Base-by-base conservation (phyloP, 2,888 invertebrate genomes). In the Bombyx huttoni region DNA sequence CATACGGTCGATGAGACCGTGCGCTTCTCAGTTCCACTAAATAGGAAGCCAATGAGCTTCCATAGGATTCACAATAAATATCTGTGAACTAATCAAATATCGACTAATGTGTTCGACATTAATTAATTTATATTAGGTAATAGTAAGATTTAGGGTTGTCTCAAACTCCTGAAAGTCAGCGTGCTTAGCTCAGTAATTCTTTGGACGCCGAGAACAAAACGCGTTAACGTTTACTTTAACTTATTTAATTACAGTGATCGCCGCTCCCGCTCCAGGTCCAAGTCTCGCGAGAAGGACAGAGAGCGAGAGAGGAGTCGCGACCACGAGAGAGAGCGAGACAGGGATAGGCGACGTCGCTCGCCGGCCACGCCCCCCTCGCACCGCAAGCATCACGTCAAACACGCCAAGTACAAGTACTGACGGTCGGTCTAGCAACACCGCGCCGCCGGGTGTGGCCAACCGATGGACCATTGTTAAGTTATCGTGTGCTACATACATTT, bases 391-490 rank as follows among this genome's bases (percentile, higher is more conserved):
- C 87, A 87, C 61, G 62, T 62, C 56, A 88, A 88, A 58, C 88
- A 88, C 58, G 65, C 81, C 51, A 88, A 88, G 64, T 84, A 88
- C 56, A 88, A 87, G 62, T 86, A 87, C 66, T 86, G 60, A 71
- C 13, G 13, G 13, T 49, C 10, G 48, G 12, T 47, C 12, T 34
- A 24, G 24, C 24, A 24, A 14, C 45, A 33, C 48, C 24, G 48
- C 51, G 9, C 14, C 40, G 3, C 9, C 7, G 3, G 40, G 12
- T 40, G 40, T 40, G 40, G 7, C 40, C 24, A 24, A 24, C 24
- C 3, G 24, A 40, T 40, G 40, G 40, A 40, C 40, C 7, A 24
- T 24, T 24, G 24, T 3, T 24, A 24, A 24, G 3, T 24, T 24
- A 24, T 24, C 24, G 3, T 24, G 24, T 24, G 24, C 24, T 24